Evolutionary conservation across 2,888 invertebrate genomes (phyloP), one percentile per base, ranked within the genome.

Genomic region (Galerucella calmariensis): DNA sequence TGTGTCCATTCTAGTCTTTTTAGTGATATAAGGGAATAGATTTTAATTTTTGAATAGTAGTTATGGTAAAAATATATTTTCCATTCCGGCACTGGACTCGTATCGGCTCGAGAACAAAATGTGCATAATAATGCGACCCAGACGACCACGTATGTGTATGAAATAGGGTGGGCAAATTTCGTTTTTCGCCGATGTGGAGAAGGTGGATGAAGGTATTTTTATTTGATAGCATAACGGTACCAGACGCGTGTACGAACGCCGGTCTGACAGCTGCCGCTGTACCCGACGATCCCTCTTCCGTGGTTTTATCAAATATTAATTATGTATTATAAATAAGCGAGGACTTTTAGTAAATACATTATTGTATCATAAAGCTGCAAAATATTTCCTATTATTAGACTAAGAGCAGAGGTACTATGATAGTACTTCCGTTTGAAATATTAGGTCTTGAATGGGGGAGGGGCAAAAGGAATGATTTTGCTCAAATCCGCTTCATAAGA

Each of bases 211-310:
- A 69, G 69, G 69, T 69, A 67, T 65, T 69, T 44, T 63, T 65
- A 27, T 69, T 73, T 67, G 69, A 44, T 70, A 58, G 56, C 67
- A 74, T 72, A 75, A 72, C 75, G 75, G 75, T 68, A 75, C 48
- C 73, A 70, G 73, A 70, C 75, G 75, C 75, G 75, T 75, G 75
- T 67, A 73, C 67, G 73, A 71, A 56, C 53, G 63, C 14, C 58
- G 48, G 67, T 61, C 67, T 59, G 58, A 56, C 63, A 67, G 67
- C 67, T 72, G 72, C 14, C 69, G 8, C 24, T 46, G 24, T 69
- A 44, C 41, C 46, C 20, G 35, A 41, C 41, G 44, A 12, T 12
- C 59, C 62, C 20, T 12, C 24, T 51, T 24, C 16, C 24, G 24
- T 69, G 51, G 51, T 51, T 51, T 51, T n/a, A n/a, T 51, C 6